phyloP scores from a whole-genome alignment of 1,140 invertebrate genomes.

The Sogatella furcifera region DNA sequence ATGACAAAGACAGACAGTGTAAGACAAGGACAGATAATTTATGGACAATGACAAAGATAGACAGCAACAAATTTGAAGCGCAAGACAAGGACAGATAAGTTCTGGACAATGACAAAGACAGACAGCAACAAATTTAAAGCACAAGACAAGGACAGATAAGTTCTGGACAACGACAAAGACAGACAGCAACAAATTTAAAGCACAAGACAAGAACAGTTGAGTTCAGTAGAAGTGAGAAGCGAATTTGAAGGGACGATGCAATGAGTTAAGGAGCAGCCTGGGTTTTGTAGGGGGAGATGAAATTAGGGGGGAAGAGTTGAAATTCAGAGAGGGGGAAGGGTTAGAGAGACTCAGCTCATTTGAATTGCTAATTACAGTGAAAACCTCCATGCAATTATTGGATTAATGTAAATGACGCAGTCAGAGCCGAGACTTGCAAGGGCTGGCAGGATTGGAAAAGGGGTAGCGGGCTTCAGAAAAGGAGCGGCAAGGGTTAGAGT shows the following conservation, averaged over 20 bases:
- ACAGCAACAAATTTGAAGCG: too few species aligned
- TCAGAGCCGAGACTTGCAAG: constrained; percentile 39
- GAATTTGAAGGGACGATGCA: too few species aligned
- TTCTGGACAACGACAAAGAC: not conserved
- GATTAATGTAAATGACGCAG: constrained; percentile 78
- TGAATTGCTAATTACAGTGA: constrained; percentile 76
- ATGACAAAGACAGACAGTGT: too few species aligned
- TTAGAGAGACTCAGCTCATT: constrained; percentile 44
- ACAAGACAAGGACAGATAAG: too few species aligned
- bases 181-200: too few species aligned
- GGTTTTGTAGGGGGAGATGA: too few species aligned
- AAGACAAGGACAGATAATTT: too few species aligned
- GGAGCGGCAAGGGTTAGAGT: not conserved
- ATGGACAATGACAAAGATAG: too few species aligned
- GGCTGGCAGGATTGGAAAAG: constrained; percentile 26
- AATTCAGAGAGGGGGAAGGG: not conserved
- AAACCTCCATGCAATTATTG: constrained; percentile 84
- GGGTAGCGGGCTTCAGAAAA: not conserved
- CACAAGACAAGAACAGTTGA: not conserved
- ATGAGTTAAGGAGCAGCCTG: too few species aligned
- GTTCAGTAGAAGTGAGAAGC: not conserved
- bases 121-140: too few species aligned
- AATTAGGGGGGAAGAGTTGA: not conserved
- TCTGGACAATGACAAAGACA: not conserved
- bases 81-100: too few species aligned